A percentile compares a stretch with the other conserved stretches of the same genome.
Evolutionary conservation across 37 sponge, comb jelly and placozoan genomes (phyloP).

Genomic region (Chondrilla cf. caribensis): DNA sequence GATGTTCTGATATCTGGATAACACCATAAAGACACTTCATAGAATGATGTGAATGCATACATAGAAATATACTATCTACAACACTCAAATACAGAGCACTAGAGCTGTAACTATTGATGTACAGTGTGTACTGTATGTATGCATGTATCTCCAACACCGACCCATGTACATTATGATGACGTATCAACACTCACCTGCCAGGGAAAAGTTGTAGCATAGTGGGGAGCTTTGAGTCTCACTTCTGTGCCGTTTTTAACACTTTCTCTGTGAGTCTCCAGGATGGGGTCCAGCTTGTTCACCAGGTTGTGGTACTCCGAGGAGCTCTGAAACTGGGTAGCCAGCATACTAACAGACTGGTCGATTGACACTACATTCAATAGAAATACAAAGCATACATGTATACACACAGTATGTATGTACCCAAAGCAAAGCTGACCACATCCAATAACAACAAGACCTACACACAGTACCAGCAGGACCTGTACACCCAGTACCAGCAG

Average conservation of each 20-base stretch:
- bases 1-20: no score
- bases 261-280: background rate
- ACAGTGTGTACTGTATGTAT: no score
- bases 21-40: no score
- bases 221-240: background rate
- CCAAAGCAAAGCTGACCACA: background rate
- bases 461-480: no score
- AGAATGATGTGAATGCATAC: no score
- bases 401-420: conserved; percentile 7
- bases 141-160: no score
- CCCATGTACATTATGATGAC: no score
- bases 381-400: background rate
- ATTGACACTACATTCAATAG: background rate
- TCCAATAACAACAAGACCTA: no score
- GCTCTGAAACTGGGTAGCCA: conserved; percentile 21
- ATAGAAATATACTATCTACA: no score
- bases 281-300: background rate
- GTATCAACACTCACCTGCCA: conserved; percentile 67
- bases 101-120: no score
- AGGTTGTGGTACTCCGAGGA: conserved; percentile 6
- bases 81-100: no score
- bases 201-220: conserved; percentile 40
- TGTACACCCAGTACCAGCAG: no score
- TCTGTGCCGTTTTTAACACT: background rate
- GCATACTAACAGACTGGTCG: background rate